Percentiles rank a stretch among this genome's conserved stretches.
phyloP scores from a whole-genome alignment of 2,888 invertebrate species.

The Psylliodes chrysocephalus region DNA sequence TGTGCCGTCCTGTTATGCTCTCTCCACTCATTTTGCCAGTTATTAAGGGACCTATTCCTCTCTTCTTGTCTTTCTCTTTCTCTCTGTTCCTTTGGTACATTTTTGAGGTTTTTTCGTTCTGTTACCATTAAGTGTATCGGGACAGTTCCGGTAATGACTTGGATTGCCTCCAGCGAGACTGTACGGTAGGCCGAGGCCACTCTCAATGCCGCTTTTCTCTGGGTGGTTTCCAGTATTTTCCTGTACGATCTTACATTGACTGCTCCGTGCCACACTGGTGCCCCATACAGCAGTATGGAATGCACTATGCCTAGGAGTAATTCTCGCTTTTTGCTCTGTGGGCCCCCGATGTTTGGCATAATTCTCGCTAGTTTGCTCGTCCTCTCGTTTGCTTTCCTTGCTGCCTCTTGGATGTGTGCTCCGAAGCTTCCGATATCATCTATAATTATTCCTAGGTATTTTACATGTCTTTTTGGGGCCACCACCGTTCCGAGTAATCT shows the following conservation, averaged over 20 bases:
- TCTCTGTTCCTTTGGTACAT: not conserved
- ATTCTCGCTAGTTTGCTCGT: not conserved
- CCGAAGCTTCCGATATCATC: not conserved
- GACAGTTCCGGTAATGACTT: constrained; percentile 2
- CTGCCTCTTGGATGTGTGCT: not conserved
- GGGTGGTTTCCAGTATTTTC: not conserved
- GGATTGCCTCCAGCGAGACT: constrained; percentile 2
- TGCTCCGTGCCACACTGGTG: constrained; percentile 6
- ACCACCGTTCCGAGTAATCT: not conserved
- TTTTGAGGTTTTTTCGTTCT: not conserved
- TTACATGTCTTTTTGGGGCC: not conserved
- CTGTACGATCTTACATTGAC: not conserved
- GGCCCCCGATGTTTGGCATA: constrained; percentile 15
- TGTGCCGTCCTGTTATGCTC: not conserved
- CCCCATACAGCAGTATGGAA: constrained; percentile 14
- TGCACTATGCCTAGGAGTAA: not conserved
- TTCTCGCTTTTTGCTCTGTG: not conserved
- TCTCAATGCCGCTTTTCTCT: constrained; percentile 5
- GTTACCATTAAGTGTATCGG: not conserved
- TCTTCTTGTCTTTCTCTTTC: not conserved
- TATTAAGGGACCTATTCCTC: not conserved
- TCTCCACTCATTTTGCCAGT: not conserved
- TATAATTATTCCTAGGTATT: not conserved
- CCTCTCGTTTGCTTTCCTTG: not conserved
- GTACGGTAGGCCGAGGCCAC: constrained; percentile 19